phyloP scores from a whole-genome alignment of 2,113 vertebrate genomes.

The Chamaea fasciata region DNA sequence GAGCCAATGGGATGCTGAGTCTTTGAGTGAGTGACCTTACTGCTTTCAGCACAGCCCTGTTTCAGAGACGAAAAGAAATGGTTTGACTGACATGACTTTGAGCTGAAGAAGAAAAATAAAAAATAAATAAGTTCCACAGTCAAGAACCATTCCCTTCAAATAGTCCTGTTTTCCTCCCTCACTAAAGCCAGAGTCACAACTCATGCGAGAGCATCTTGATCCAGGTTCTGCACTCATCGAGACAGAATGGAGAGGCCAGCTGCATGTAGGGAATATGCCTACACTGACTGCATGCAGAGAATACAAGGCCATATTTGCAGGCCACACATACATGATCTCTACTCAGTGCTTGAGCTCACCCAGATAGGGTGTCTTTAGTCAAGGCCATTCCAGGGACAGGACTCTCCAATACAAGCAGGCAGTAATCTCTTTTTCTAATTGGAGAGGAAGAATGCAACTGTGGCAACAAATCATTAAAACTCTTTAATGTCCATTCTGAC shows the following conservation, averaged over 20 bases:
- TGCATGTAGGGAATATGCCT: not conserved
- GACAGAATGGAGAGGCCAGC: not conserved
- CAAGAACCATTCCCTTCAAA: not conserved
- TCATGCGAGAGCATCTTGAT: rapidly evolving
- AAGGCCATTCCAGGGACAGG: not conserved
- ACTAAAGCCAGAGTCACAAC: not conserved
- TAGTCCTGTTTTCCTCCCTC: not conserved
- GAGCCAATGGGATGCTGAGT: not conserved
- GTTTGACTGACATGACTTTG: not conserved
- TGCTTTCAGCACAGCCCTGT: not conserved
- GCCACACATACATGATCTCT: not conserved
- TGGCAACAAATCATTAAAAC: not conserved
- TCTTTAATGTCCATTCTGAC: not conserved
- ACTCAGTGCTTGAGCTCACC: not conserved
- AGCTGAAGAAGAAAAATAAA: not conserved
- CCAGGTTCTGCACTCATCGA: not conserved
- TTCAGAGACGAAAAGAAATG: not conserved
- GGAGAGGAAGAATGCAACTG: not conserved
- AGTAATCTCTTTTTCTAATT: not conserved
- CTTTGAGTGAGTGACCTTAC: not conserved
- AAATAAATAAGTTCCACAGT: not conserved
- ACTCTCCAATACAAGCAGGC: not conserved
- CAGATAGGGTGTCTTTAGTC: not conserved
- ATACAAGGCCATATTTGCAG: not conserved
- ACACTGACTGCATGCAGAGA: not conserved